A percentile compares a stretch with the other conserved stretches of the same genome.
Evolutionary conservation across 2,797 vertebrate species (phyloP).

Genomic region (Distichodus sexfasciatus): DNA sequence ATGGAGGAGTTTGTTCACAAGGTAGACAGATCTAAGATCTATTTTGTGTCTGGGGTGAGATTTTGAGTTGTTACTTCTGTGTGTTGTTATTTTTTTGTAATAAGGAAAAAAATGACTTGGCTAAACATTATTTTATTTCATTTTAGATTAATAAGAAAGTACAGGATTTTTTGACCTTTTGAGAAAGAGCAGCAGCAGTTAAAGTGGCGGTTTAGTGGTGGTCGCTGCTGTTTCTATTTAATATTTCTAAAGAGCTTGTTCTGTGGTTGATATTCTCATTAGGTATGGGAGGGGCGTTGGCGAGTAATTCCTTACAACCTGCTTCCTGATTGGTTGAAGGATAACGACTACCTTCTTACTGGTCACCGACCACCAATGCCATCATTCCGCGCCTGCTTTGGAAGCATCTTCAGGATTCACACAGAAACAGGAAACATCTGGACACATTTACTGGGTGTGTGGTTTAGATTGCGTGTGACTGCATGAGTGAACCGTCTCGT

Average conservation of each 20-base stretch:
- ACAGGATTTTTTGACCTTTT: no score
- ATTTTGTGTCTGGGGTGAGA: no score
- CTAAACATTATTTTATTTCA: no score
- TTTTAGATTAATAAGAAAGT: no score
- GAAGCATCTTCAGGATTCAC: conserved; percentile 97
- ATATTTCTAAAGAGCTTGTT: neutral
- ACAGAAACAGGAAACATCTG: conserved; percentile 99
- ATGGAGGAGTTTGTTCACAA: conserved; percentile 99
- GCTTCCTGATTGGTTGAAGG: conserved; percentile 97
- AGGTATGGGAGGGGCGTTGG: conserved; percentile 99
- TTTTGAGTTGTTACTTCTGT: no score
- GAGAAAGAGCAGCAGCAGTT: no score
- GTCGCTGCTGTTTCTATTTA: no score
- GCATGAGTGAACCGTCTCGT: neutral
- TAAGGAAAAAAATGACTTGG: no score
- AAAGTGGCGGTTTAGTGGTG: no score
- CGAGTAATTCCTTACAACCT: conserved; percentile 95
- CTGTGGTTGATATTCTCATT: conserved; percentile 4
- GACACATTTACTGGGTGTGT: conserved; percentile 91
- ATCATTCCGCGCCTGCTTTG: conserved; percentile 95
- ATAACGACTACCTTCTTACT: conserved; percentile 97
- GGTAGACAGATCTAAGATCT: conserved; percentile 63
- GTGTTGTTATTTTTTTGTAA: no score
- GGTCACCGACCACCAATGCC: conserved; percentile 97
- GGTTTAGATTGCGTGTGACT: neutral